Percentiles rank a stretch among this genome's conserved stretches.
phyloP scores from a whole-genome alignment of 2,888 invertebrate genomes.

The Heliconius sara region DNA sequence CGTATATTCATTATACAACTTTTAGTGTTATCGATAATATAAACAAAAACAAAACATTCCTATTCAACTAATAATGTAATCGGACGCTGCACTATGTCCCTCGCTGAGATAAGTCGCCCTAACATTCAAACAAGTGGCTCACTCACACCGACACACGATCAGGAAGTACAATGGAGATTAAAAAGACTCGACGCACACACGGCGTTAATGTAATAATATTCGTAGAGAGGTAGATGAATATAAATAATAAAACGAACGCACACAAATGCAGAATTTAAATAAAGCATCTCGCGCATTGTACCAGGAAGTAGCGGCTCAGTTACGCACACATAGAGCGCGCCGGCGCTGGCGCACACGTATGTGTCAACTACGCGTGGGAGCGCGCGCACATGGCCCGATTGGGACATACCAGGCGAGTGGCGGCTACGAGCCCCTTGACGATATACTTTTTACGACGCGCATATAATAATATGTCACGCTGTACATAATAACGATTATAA shows the following conservation, averaged over 20 bases:
- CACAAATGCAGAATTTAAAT: slow-evolving; percentile 80
- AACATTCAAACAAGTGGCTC: slow-evolving; percentile 83
- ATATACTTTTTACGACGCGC: slow-evolving; percentile 77
- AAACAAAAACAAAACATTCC: slow-evolving; percentile 51
- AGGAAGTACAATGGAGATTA: slow-evolving; percentile 84
- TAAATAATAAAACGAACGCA: slow-evolving; percentile 80
- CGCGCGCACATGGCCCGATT: slow-evolving; percentile 82
- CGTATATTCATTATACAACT: slow-evolving; percentile 10
- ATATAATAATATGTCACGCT: slow-evolving; percentile 66
- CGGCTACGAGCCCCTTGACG: slow-evolving; percentile 78
- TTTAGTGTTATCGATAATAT: slow-evolving; percentile 58
- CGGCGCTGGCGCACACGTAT: slow-evolving; percentile 81
- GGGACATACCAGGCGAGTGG: slow-evolving; percentile 76
- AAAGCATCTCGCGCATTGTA: slow-evolving; percentile 80
- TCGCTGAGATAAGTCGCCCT: slow-evolving; percentile 82
- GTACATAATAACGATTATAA: slow-evolving; percentile 54
- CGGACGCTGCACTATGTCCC: slow-evolving; percentile 83
- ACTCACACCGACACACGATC: slow-evolving; percentile 75
- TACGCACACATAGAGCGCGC: slow-evolving; percentile 71
- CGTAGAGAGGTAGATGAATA: slow-evolving; percentile 74
- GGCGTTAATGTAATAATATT: slow-evolving; percentile 78
- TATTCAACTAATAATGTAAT: slow-evolving; percentile 70
- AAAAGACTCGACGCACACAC: slow-evolving; percentile 78
- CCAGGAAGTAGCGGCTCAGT: slow-evolving; percentile 82
- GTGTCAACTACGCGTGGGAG: slow-evolving; percentile 80